A percentile compares a stretch with the other conserved stretches of the same genome.
Evolutionary conservation across 2,888 invertebrate species (phyloP).

Genomic region (Netelia melanura): DNA sequence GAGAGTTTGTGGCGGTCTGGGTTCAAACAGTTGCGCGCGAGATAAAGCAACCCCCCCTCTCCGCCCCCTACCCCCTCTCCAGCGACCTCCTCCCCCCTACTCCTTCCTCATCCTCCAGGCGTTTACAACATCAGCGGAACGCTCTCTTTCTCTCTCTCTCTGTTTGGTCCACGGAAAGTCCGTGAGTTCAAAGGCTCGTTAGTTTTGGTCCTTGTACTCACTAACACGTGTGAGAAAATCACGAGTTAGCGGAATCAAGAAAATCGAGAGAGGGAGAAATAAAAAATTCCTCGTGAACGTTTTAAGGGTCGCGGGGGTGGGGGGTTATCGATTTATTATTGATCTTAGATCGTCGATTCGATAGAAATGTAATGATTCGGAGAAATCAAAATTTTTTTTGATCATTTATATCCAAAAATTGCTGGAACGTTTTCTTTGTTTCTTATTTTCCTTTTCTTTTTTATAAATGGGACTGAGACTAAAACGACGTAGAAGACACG

Average conservation of each 20-base stretch:
- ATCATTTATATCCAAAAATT: too few species aligned
- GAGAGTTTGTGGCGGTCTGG: slow-evolving; percentile 1
- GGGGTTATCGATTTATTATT: too few species aligned
- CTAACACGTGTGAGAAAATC: slow-evolving; percentile 27
- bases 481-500: not conserved
- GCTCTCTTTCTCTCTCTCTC: not conserved
- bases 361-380: too few species aligned
- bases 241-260: not conserved
- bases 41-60: not conserved
- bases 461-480: too few species aligned
- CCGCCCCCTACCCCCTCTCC: too few species aligned
- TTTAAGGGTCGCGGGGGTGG: too few species aligned
- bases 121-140: slow-evolving; percentile 12
- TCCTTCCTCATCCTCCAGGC: not conserved
- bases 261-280: not conserved
- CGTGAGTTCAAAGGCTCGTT: slow-evolving; percentile 50
- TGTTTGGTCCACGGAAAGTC: slow-evolving; percentile 25
- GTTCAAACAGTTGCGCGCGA: slow-evolving; percentile 45
- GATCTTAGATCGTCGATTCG: too few species aligned
- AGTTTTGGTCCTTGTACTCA: slow-evolving; percentile 27
- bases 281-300: not conserved
- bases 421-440: too few species aligned
- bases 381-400: too few species aligned
- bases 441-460: too few species aligned
- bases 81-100: not conserved